Conservation (phyloP, 1,140 invertebrate species). For the Diorhabda carinulata region DNA sequence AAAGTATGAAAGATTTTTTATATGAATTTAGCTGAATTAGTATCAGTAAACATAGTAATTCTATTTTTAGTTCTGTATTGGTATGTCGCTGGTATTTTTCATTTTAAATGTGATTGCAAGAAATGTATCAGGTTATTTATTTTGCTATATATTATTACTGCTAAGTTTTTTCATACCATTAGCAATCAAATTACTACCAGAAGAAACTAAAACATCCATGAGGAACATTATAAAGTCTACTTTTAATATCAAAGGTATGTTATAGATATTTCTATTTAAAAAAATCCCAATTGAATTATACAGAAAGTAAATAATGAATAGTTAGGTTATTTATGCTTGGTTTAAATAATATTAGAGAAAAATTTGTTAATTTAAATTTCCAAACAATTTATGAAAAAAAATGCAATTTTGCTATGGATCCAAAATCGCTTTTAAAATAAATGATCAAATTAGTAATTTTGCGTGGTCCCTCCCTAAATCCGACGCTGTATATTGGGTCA, state of each 20-base stretch:
- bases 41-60: not conserved
- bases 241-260: slow-evolving; percentile 25
- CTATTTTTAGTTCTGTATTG: slow-evolving; percentile 31
- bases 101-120: slow-evolving; percentile 24
- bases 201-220: slow-evolving; percentile 16
- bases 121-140: slow-evolving; percentile 30
- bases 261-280: not conserved
- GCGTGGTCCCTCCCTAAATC: no score
- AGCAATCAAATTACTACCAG: slow-evolving; percentile 24
- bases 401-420: no score
- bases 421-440: no score
- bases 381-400: no score
- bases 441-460: no score
- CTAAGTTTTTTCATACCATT: slow-evolving; percentile 29
- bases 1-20: no score
- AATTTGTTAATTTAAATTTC: no score
- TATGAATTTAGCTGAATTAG: no score
- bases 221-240: slow-evolving; percentile 18
- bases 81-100: slow-evolving; percentile 26
- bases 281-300: not conserved
- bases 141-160: slow-evolving; percentile 25
- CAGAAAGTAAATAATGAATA: not conserved
- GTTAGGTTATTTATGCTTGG: no score
- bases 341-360: no score
- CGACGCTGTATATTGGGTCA: no score